These are phyloP conservation scores for Cinara cedri DNA, from an alignment of 2,888 invertebrate genomes.

Conservation along the genomic window DNA sequence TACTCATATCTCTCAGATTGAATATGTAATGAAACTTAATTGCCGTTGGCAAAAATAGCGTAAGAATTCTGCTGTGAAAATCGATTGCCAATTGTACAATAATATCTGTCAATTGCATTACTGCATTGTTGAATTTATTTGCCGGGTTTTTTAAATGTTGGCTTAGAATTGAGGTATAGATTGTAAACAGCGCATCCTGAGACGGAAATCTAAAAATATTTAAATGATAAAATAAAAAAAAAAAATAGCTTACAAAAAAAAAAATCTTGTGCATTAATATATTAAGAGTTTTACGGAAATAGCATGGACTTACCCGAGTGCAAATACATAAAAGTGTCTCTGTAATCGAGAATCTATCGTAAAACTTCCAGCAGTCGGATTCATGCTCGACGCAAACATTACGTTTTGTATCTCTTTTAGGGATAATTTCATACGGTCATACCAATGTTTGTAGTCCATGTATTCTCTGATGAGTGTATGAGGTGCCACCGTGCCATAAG, in stretches of 20 bases:
- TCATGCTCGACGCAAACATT: constrained; percentile 95
- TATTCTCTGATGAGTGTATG: constrained; percentile 92
- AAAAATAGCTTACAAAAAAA: too few relatives aligned
- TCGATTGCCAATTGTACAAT: constrained; percentile 76
- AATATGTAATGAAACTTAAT: constrained; percentile 94
- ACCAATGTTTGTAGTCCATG: constrained; percentile 95
- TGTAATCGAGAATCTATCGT: constrained; percentile 90
- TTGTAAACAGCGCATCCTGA: constrained; percentile 80
- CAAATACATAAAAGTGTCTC: constrained; percentile 85
- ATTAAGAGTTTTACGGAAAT: neutral
- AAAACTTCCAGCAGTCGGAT: constrained; percentile 94
- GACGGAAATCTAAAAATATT: constrained; percentile 78
- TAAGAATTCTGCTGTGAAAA: constrained; percentile 77
- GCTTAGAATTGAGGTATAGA: constrained; percentile 81
- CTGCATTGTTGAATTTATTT: constrained; percentile 71
- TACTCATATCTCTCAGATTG: constrained; percentile 89
- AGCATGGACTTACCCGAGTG: constrained; percentile 70
- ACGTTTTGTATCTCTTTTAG: constrained; percentile 91
- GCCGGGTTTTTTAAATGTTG: constrained; percentile 74
- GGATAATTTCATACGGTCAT: constrained; percentile 83
- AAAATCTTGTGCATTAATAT: too few relatives aligned
- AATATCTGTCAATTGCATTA: constrained; percentile 69
- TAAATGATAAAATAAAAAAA: neutral
- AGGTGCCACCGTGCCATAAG: constrained; percentile 92
- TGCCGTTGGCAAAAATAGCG: constrained; percentile 87